Base-by-base conservation (phyloP, 2,797 vertebrate species). In the Echiichthys vipera region DNA sequence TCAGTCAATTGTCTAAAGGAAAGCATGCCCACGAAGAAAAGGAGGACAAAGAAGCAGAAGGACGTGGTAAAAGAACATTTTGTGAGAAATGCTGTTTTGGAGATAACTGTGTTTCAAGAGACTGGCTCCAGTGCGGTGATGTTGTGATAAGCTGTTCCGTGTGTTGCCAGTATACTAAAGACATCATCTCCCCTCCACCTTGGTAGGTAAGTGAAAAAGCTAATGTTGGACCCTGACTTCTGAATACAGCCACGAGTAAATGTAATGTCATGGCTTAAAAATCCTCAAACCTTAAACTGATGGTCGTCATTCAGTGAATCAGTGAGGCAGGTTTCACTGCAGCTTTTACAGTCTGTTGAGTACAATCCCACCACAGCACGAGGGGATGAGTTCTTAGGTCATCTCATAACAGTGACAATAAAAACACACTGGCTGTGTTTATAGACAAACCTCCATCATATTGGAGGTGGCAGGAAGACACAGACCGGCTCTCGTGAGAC, bases 271-370 rank as follows among this genome's bases (percentile, higher is more conserved):
- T 55, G 27, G 20, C 32, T 40, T n/a, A 11, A n/a, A 64, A 59
- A 42, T 32, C 30, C 7, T 32, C 25, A 54, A 45, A 24, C 3
- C 32, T 30, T 22, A 47, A 24, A 66, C 61, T 18, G 32, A 29
- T 34, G 42, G 67, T 40, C 46, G 32, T 64, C 72, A 37, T 29
- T 66, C 22, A 34, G 55, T 43, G 53, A 65, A 62, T 77, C 46
- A 37, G 32, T 1, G 40, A 78, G 40, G 63, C 45, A 17, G 59
- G 30, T 56, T 73, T 71, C 43, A 75, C 24, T 65, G 32, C 74
- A 53, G 61, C 57, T 67, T 77, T 80, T 65, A 63, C 51, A 74
- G 77, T 54, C 81, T 63, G 34, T 50, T 40, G 71, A 70, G 56
- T 55, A 22, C 24, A 40, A 55, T 56, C 51, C 42, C 45, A 43